Evolutionary conservation across 2,113 vertebrate genomes (phyloP), one percentile per base, ranked within the genome.

Genomic region (Brachypteracias leptosomus): DNA sequence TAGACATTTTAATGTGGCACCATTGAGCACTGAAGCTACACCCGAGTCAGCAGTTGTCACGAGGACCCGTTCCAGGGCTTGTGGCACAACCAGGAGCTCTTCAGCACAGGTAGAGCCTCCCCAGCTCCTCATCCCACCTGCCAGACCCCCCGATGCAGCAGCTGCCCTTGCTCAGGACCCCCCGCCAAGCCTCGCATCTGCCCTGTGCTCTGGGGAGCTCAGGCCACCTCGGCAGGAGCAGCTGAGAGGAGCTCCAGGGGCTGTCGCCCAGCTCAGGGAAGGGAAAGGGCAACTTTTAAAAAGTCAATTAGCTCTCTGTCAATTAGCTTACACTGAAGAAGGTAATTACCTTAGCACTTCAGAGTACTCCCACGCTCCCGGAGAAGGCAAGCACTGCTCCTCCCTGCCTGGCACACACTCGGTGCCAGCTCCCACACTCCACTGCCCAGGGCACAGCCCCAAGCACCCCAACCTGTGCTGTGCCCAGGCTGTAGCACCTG

Each of bases 71-170:
- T 19, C 47, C 38, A 10, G 38, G 40, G 47, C 29, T 4, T 16
- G 44, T 8, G 12, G 35, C 29, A 36, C 0, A 0, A 15, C 58
- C 71, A 29, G 6, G 13, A 73, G 57, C 49, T 65, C 74, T 19
- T 18, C 1, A 4, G 35, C 3, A 0, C 0, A 2, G 3, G 3
- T 5, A 10, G 0, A 66, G 51, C 44, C 46, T n/a, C 65, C 54
- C 3, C 4, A 2, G 10, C 9, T 21, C n/a, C 52, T 33, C 72
- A 6, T 8, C 26, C 20, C 1, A 0, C 55, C 11, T 6, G 11
- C 17, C 10, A 11, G 51, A 29, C 2, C 12, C 12, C 26, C 13
- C 0, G 0, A 3, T 16, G 38, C 33, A 22, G 61, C 52, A 26
- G 0, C 17, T 1, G 0, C 31, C 24, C 38, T 6, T 46, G 19